phyloP scores from a whole-genome alignment of 2,888 invertebrate species.

The Microctonus brassicae region DNA sequence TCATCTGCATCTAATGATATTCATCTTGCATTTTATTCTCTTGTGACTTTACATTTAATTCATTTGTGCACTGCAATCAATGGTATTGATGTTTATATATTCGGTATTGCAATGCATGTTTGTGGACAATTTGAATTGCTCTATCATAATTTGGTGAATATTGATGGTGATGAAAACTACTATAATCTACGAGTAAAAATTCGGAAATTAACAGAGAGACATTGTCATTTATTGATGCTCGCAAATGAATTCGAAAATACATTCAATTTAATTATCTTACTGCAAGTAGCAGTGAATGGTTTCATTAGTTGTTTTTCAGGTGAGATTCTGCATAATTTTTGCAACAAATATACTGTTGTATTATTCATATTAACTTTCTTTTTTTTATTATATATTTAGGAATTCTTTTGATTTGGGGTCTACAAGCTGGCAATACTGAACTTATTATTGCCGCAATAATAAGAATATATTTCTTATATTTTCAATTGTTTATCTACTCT shows the following conservation, averaged over 20 bases:
- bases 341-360: background rate
- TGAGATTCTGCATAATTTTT: background rate
- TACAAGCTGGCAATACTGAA: slow-evolving; percentile 24
- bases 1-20: slow-evolving; percentile 1
- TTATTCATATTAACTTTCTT: background rate
- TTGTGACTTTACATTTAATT: slow-evolving; percentile 33
- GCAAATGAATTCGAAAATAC: slow-evolving; percentile 40
- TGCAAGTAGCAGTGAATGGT: slow-evolving; percentile 37
- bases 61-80: slow-evolving; percentile 26
- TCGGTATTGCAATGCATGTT: slow-evolving; percentile 40
- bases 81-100: slow-evolving; percentile 40
- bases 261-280: slow-evolving; percentile 40
- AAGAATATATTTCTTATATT: slow-evolving; percentile 24
- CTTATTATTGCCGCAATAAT: slow-evolving; percentile 24
- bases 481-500: slow-evolving; percentile 39
- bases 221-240: slow-evolving; percentile 33
- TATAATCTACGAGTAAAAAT: slow-evolving; percentile 10
- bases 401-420: slow-evolving; percentile 33
- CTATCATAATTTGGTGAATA: slow-evolving; percentile 27
- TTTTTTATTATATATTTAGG: slow-evolving; percentile 19
- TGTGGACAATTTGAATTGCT: slow-evolving; percentile 40
- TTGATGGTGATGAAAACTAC: slow-evolving; percentile 20
- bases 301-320: slow-evolving; percentile 40
- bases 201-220: slow-evolving; percentile 24
- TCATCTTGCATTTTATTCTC: slow-evolving; percentile 29